Evolutionary conservation across 2,888 invertebrate genomes (phyloP).

Genomic region (Rhopalosiphum nymphaeae): DNA sequence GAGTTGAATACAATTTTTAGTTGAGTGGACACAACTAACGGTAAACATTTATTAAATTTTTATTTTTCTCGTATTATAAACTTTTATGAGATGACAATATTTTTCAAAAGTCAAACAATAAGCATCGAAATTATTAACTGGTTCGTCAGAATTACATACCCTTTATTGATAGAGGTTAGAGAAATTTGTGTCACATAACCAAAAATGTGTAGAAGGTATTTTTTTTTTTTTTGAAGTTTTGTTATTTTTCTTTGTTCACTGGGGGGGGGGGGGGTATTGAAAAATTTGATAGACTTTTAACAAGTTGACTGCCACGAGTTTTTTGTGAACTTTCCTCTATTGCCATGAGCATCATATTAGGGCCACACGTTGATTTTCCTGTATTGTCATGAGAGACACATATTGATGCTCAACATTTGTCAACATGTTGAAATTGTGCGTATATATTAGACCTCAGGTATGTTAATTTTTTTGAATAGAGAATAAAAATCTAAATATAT

Average conservation of each 20-base stretch:
- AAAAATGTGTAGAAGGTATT: not conserved
- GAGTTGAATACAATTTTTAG: not conserved
- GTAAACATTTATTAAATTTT: not conserved
- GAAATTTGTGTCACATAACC: not conserved
- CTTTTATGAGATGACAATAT: too few relatives aligned
- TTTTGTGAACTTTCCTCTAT: too few relatives aligned
- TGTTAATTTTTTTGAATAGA: not conserved
- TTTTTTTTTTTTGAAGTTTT: too few relatives aligned
- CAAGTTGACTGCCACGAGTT: too few relatives aligned
- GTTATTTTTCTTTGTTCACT: too few relatives aligned
- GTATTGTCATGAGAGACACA: conserved; percentile 18
- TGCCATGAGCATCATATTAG: too few relatives aligned
- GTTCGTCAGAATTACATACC: not conserved
- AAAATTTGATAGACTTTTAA: not conserved
- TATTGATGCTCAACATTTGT: conserved; percentile 25
- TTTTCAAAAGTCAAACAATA: not conserved
- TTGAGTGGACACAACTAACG: not conserved
- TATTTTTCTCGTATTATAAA: not conserved
- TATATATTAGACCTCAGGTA: not conserved
- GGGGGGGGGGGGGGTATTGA: too few relatives aligned
- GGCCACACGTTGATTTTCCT: too few relatives aligned
- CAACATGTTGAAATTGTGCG: not conserved
- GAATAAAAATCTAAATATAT: not conserved
- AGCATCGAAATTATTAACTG: not conserved
- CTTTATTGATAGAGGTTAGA: not conserved